phyloP scores from a whole-genome alignment of 2,888 invertebrate species.

The Helobdella robusta region DNA sequence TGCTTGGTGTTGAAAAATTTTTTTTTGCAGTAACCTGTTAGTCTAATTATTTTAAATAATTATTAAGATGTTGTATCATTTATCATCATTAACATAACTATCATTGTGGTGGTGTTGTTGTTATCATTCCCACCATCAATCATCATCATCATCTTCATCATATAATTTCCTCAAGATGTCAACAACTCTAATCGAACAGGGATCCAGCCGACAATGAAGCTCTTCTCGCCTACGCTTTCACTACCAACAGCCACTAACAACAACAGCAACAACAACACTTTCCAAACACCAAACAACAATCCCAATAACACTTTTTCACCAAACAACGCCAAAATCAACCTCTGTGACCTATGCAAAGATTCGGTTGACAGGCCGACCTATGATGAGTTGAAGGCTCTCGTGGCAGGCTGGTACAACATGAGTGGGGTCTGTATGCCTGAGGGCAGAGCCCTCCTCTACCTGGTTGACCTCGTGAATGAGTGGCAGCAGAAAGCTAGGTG shows the following conservation, averaged over 20 bases:
- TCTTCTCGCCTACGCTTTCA: not conserved
- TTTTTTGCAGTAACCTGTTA: too few relatives aligned
- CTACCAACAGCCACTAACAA: not conserved
- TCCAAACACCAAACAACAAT: not conserved
- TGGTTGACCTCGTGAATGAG: conserved; percentile 20
- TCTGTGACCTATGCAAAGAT: conserved; percentile 6
- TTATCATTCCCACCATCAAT: not conserved
- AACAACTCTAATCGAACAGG: too few relatives aligned
- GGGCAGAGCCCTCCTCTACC: conserved; percentile 22
- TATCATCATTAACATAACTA: not conserved
- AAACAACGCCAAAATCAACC: not conserved
- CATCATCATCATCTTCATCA: not conserved
- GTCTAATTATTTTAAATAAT: too few relatives aligned
- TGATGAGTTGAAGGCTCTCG: conserved; percentile 9
- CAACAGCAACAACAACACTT: not conserved
- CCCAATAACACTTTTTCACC: not conserved
- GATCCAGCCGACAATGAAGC: not conserved
- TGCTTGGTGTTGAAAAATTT: too few relatives aligned
- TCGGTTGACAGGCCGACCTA: not conserved
- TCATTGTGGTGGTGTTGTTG: not conserved
- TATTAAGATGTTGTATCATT: too few relatives aligned
- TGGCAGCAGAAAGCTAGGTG: conserved; percentile 24
- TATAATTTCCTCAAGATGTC: not conserved
- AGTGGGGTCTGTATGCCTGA: conserved; percentile 18
- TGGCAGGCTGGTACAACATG: conserved; percentile 22